Percentiles rank a stretch among this genome's conserved stretches.
phyloP scores from a whole-genome alignment of 2,888 invertebrate genomes.

The Drosophila suboccidentalis region DNA sequence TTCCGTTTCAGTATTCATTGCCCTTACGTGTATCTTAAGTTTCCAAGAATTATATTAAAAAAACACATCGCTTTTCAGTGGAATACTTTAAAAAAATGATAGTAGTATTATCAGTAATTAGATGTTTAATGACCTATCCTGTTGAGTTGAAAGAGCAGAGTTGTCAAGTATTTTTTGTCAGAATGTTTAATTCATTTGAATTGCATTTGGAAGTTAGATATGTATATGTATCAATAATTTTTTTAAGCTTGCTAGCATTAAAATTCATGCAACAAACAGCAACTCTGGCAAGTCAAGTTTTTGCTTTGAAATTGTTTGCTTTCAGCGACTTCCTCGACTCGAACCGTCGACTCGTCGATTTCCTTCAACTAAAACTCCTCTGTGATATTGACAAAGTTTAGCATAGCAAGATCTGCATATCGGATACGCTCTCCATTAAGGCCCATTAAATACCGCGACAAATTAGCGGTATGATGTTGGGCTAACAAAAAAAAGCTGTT shows the following conservation, averaged over 20 bases:
- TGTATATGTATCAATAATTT: background rate
- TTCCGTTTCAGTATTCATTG: conserved; percentile 15
- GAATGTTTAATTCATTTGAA: background rate
- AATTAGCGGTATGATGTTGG: conserved; percentile 39
- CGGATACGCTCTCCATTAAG: conserved; percentile 51
- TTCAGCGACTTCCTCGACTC: conserved; percentile 17
- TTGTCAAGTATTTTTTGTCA: background rate
- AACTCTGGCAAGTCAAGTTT: conserved; percentile 9
- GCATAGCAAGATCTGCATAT: conserved; percentile 46
- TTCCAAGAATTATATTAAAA: conserved; percentile 54
- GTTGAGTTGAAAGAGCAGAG: background rate
- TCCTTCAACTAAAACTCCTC: background rate
- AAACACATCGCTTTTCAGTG: conserved; percentile 31
- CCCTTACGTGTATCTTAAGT: conserved; percentile 34
- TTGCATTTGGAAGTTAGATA: background rate
- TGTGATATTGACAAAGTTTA: conserved; percentile 25
- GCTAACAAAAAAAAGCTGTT: conserved; percentile 14
- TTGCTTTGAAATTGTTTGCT: conserved; percentile 10
- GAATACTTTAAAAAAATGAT: conserved; percentile 24
- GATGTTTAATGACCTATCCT: conserved; percentile 5
- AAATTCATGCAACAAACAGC: background rate
- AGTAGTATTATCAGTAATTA: conserved; percentile 12
- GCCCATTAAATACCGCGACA: conserved; percentile 60
- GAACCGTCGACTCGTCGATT: conserved; percentile 10
- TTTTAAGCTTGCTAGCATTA: background rate